Conservation (phyloP, 2,113 vertebrate species). For the Grallaria varia region DNA sequence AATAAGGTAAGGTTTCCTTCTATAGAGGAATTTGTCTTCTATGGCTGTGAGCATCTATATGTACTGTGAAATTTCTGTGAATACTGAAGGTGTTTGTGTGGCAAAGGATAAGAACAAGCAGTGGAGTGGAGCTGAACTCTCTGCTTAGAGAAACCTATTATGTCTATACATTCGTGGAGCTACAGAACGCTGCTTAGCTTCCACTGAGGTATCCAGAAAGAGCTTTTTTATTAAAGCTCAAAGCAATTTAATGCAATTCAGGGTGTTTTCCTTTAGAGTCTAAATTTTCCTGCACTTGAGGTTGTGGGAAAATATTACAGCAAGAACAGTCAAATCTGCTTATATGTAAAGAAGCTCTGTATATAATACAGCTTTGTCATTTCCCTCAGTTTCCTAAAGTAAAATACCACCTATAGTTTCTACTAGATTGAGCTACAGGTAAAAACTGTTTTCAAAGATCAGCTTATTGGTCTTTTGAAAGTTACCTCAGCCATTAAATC, state of each 20-base stretch:
- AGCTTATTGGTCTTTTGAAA: background rate
- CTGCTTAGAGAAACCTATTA: background rate
- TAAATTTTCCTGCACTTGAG: background rate
- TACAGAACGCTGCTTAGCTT: background rate
- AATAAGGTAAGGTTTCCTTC: background rate
- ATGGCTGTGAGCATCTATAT: background rate
- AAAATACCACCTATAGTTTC: background rate
- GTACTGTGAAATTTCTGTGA: background rate
- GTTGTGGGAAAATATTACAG: background rate
- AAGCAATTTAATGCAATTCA: background rate
- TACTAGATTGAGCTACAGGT: background rate
- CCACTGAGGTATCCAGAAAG: background rate
- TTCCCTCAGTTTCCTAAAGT: background rate
- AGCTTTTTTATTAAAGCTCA: background rate
- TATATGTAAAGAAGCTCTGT: background rate
- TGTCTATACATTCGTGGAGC: background rate
- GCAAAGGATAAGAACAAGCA: background rate
- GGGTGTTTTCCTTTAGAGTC: background rate
- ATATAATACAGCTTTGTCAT: background rate
- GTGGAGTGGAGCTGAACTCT: background rate
- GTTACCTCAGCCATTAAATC: conserved; percentile 4
- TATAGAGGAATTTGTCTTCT: background rate
- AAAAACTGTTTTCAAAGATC: conserved; percentile 24
- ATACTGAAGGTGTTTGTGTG: background rate
- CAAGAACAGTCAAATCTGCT: background rate